Conservation (phyloP, 1,140 invertebrate species). For the Drosophila carrolli region DNA sequence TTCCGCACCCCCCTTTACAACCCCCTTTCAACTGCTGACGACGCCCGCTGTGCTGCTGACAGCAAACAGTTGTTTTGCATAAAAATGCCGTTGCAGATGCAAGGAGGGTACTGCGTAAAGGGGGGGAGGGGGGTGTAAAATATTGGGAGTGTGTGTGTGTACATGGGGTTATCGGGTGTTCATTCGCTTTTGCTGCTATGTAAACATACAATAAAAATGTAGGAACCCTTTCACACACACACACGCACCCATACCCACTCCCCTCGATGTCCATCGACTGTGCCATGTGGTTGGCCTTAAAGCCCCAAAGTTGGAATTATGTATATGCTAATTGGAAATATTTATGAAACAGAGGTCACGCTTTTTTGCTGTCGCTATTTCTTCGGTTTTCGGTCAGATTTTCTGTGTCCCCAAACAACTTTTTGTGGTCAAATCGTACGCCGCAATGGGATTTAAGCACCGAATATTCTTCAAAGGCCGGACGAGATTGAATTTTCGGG, state of each 20-base stretch:
- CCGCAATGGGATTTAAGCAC: slow-evolving; percentile 19
- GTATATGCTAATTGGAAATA: slow-evolving; percentile 36
- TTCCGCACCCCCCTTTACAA: not conserved
- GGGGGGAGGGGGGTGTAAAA: not conserved
- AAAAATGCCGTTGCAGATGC: slow-evolving; percentile 74
- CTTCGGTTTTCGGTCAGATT: not conserved
- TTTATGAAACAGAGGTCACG: slow-evolving; percentile 9
- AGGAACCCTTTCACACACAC: slow-evolving; percentile 15
- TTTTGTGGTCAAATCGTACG: slow-evolving; percentile 10
- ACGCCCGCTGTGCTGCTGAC: slow-evolving; percentile 68
- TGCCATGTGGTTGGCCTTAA: not conserved
- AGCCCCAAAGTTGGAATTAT: slow-evolving; percentile 19
- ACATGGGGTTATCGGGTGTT: slow-evolving; percentile 14
- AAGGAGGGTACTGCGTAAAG: slow-evolving; percentile 13
- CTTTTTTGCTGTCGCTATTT: not conserved
- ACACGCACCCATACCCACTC: not conserved
- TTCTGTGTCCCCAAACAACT: not conserved
- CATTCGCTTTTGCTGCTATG: slow-evolving; percentile 37
- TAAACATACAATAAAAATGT: slow-evolving; percentile 68
- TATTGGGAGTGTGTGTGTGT: slow-evolving; percentile 5
- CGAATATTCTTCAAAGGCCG: not conserved
- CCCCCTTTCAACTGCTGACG: slow-evolving; percentile 17
- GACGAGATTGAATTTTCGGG: slow-evolving; percentile 1
- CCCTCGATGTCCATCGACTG: slow-evolving; percentile 11
- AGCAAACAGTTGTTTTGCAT: slow-evolving; percentile 81